These are phyloP conservation scores for Nannoperca obscura DNA, from an alignment of 2,797 vertebrate genomes.

Conservation along the genomic window DNA sequence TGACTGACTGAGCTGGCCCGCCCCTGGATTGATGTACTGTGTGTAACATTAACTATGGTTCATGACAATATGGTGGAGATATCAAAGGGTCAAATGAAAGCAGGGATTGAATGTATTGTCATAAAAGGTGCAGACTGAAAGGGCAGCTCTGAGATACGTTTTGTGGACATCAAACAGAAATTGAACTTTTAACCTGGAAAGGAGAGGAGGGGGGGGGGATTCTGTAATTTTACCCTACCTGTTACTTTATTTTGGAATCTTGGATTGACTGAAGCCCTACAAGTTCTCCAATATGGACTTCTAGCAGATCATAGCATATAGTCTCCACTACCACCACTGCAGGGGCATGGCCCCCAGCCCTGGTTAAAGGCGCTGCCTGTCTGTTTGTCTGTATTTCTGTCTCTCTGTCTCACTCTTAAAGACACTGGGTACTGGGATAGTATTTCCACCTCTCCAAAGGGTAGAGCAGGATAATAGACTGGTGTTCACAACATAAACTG, in stretches of 20 bases:
- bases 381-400: slow-evolving; percentile 70
- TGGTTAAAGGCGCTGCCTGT: slow-evolving; percentile 67
- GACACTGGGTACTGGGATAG: slow-evolving; percentile 58
- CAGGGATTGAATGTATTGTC: slow-evolving; percentile 75
- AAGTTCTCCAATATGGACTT: slow-evolving; percentile 74
- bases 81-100: slow-evolving; percentile 46
- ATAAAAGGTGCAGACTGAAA: slow-evolving; percentile 54
- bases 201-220: slow-evolving; percentile 61
- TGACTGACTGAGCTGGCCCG: slow-evolving; percentile 70
- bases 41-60: slow-evolving; percentile 55
- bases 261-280: slow-evolving; percentile 68
- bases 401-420: slow-evolving; percentile 71
- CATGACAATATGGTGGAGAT: slow-evolving; percentile 49
- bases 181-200: slow-evolving; percentile 48
- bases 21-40: slow-evolving; percentile 58
- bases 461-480: slow-evolving; percentile 59
- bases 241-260: slow-evolving; percentile 71
- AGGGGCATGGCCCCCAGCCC: slow-evolving; percentile 40
- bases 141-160: slow-evolving; percentile 49
- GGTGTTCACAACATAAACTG: slow-evolving; percentile 71
- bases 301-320: slow-evolving; percentile 77
- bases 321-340: slow-evolving; percentile 68
- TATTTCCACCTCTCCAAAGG: slow-evolving; percentile 57
- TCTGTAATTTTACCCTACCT: slow-evolving; percentile 69
- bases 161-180: slow-evolving; percentile 55